A percentile compares a stretch with the other conserved stretches of the same genome.
Evolutionary conservation across 2,888 invertebrate genomes (phyloP).

Genomic region (Doris montereyensis): DNA sequence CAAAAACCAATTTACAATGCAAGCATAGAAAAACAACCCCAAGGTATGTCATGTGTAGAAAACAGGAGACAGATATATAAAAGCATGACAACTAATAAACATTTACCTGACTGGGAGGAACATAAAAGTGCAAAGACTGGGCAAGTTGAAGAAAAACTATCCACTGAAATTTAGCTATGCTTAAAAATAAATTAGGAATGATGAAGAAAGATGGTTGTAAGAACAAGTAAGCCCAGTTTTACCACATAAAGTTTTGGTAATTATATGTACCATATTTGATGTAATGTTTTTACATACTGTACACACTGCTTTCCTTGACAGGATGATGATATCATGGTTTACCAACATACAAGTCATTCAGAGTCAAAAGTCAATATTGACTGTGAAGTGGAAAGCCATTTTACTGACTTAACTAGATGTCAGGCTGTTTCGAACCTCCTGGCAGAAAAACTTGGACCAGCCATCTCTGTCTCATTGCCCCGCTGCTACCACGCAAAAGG

Average conservation of each 20-base stretch:
- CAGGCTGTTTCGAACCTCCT: conserved; percentile 64
- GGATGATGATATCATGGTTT: conserved; percentile 63
- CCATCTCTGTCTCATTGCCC: conserved; percentile 61
- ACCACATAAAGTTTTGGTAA: too few relatives aligned
- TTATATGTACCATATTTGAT: too few relatives aligned
- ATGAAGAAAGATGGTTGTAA: neutral
- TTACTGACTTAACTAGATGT: conserved; percentile 65
- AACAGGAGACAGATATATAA: too few relatives aligned
- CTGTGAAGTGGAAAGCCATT: conserved; percentile 60
- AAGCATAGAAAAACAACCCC: too few relatives aligned
- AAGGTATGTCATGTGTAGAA: too few relatives aligned
- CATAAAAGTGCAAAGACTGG: too few relatives aligned
- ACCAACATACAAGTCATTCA: conserved; percentile 57
- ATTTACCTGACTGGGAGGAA: too few relatives aligned
- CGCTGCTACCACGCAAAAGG: conserved; percentile 64
- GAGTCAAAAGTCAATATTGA: conserved; percentile 59
- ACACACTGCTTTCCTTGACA: conserved; percentile 46
- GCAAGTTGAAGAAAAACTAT: too few relatives aligned
- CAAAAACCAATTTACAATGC: too few relatives aligned
- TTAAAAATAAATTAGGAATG: neutral
- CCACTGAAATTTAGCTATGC: neutral
- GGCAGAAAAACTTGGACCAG: conserved; percentile 68
- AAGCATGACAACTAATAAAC: too few relatives aligned
- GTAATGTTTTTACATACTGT: too few relatives aligned
- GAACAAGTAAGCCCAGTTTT: neutral